These are phyloP conservation scores for Heterodera schachtii DNA, from an alignment of 1,140 invertebrate genomes.

Conservation along the genomic window DNA sequence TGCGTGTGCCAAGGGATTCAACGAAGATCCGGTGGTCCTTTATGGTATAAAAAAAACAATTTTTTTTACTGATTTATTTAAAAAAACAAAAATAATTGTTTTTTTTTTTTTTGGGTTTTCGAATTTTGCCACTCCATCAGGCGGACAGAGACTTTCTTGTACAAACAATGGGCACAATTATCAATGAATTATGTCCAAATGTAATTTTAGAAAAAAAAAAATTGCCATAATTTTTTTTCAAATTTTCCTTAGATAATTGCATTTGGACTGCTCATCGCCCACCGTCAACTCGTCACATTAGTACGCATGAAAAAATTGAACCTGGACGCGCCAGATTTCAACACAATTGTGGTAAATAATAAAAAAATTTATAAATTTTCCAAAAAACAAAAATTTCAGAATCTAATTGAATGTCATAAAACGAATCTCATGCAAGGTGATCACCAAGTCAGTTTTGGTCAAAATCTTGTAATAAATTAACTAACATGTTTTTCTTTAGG, in stretches of 20 bases:
- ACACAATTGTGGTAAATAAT: conserved; percentile 40
- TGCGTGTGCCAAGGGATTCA: conserved; percentile 50
- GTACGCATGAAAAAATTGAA: conserved; percentile 52
- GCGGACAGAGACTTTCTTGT: conserved; percentile 52
- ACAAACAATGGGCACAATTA: conserved; percentile 44
- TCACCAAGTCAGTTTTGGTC: conserved; percentile 8
- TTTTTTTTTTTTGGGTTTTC: conserved; percentile 45
- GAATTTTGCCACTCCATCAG: conserved; percentile 46
- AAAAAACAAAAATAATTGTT: background rate
- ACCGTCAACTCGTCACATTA: conserved; percentile 50
- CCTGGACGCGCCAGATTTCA: conserved; percentile 49
- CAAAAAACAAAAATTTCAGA: conserved; percentile 18
- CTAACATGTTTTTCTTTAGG: conserved; percentile 34
- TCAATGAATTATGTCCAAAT: conserved; percentile 48
- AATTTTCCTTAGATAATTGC: conserved; percentile 43
- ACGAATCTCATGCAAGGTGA: conserved; percentile 41
- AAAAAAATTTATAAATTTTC: too few relatives aligned
- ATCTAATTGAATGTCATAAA: conserved; percentile 55
- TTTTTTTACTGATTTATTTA: background rate
- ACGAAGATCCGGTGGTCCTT: conserved; percentile 52
- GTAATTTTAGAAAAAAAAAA: conserved; percentile 24
- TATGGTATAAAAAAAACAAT: conserved; percentile 8
- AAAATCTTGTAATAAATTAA: background rate
- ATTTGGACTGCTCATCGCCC: conserved; percentile 51
- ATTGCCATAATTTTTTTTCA: conserved; percentile 21